Conservation (phyloP, 2,113 vertebrate species). For the Aplodontia rufa region DNA sequence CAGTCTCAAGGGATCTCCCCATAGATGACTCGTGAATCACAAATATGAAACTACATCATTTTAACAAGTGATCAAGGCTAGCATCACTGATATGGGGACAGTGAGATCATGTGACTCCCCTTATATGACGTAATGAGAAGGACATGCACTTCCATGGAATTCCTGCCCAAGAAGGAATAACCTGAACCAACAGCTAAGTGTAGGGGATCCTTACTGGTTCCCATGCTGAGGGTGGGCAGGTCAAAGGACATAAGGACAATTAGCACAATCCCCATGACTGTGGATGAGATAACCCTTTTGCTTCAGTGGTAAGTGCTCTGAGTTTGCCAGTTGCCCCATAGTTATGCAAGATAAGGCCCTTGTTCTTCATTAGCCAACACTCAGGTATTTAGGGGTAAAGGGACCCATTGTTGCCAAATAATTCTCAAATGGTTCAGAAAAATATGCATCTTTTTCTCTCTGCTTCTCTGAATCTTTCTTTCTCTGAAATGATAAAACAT, state of each 20-base stretch:
- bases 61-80: not conserved
- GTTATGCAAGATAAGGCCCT: not conserved
- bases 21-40: not conserved
- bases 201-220: accelerated
- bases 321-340: not conserved
- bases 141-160: not conserved
- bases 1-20: not conserved
- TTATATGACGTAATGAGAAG: not conserved
- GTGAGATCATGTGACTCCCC: no score
- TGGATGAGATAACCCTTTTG: not conserved
- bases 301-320: not conserved
- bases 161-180: not conserved
- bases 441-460: not conserved
- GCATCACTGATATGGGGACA: not conserved
- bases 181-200: not conserved
- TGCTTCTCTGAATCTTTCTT: not conserved
- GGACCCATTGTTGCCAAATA: not conserved
- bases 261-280: not conserved
- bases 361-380: not conserved
- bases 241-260: not conserved
- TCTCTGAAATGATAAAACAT: not conserved
- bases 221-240: not conserved
- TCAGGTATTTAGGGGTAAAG: not conserved
- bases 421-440: not conserved
- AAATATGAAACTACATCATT: not conserved